Evolutionary conservation across 2,113 vertebrate genomes (phyloP).

Genomic region (Grallaria varia): DNA sequence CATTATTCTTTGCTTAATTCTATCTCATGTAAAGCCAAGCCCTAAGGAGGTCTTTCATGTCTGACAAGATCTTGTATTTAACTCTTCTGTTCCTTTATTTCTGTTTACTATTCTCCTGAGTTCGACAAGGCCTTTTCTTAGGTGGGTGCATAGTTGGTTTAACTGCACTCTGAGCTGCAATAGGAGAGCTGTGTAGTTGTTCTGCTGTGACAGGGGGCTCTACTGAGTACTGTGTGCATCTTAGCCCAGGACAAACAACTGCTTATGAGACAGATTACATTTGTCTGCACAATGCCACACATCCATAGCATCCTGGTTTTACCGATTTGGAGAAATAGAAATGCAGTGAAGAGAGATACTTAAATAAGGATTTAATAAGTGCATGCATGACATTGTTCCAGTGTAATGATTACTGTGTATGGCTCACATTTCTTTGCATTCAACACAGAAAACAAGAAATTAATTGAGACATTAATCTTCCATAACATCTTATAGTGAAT

Average conservation of each 20-base stretch:
- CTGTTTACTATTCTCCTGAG: background rate
- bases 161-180: accelerated
- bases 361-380: background rate
- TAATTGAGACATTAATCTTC: background rate
- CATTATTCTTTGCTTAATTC: background rate
- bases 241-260: background rate
- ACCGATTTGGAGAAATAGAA: background rate
- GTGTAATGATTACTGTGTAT: background rate
- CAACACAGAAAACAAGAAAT: background rate
- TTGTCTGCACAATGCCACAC: background rate
- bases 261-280: background rate
- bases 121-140: background rate
- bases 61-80: background rate
- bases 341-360: background rate
- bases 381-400: background rate
- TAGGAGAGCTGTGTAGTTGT: background rate
- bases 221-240: accelerated
- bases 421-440: background rate
- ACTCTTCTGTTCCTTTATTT: background rate
- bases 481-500: background rate
- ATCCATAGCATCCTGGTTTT: background rate
- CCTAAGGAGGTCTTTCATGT: background rate
- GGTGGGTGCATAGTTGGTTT: background rate
- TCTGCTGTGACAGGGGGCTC: background rate
- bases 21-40: background rate